Evolutionary conservation across 2,113 vertebrate genomes (phyloP).

Genomic region (Dicentrarchus labrax): DNA sequence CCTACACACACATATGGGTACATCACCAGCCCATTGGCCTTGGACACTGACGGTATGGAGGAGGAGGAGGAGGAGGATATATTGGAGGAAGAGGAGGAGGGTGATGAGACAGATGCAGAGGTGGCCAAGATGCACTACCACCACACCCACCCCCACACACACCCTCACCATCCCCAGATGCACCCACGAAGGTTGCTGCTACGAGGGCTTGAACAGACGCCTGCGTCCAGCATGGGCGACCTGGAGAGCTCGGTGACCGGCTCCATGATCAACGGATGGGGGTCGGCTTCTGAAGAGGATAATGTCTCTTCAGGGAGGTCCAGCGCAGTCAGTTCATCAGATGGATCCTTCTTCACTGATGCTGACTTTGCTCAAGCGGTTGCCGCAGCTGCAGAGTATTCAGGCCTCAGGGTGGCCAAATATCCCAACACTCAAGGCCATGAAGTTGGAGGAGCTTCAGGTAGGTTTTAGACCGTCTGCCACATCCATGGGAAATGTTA

Average conservation of each 20-base stretch:
- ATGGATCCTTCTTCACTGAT: conserved; percentile 99
- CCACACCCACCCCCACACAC: conserved; percentile 74
- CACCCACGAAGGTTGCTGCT: conserved; percentile 89
- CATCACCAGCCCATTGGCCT: conserved; percentile 94
- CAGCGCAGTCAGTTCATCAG: conserved; percentile 94
- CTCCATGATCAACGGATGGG: conserved; percentile 99
- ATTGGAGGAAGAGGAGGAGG: conserved; percentile 84
- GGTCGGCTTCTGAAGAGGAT: conserved; percentile 97
- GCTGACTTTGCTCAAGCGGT: conserved; percentile 98
- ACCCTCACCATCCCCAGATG: conserved; percentile 79
- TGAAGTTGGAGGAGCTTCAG: conserved; percentile 72
- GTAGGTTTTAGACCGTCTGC: conserved; percentile 27
- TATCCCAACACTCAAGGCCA: conserved; percentile 84
- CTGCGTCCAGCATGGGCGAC: conserved; percentile 97
- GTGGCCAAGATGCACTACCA: conserved; percentile 92
- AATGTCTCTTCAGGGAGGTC: conserved; percentile 97
- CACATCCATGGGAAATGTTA: background rate
- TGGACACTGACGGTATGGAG: conserved; percentile 95
- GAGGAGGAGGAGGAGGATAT: conserved; percentile 87
- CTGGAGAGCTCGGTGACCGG: conserved; percentile 98
- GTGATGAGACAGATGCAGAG: conserved; percentile 91
- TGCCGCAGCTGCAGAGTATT: conserved; percentile 95
- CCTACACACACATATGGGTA: conserved; percentile 97
- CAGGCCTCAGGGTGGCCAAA: conserved; percentile 92
- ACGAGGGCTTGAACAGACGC: conserved; percentile 96